Evolutionary conservation across 1,140 invertebrate genomes (phyloP).

Genomic region (Caerostris extrusa): DNA sequence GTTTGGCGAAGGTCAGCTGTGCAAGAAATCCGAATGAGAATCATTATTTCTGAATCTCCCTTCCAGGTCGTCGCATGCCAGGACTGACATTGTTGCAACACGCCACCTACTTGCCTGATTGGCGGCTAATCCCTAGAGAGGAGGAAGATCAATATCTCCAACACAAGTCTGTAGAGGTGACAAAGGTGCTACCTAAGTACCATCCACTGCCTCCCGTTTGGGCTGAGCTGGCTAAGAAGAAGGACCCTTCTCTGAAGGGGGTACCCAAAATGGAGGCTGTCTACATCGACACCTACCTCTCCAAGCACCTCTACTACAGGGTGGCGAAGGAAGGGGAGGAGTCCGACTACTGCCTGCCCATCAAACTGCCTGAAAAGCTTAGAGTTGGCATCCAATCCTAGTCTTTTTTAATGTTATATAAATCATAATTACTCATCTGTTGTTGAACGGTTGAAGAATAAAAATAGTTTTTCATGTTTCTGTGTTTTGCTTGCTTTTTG

Average conservation of each 20-base stretch:
- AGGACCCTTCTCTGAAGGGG: not conserved
- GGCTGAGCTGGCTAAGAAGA: not conserved
- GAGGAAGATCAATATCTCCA: conserved; percentile 58
- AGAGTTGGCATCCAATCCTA: conserved; percentile 1
- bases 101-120: conserved; percentile 58
- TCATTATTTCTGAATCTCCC: not conserved
- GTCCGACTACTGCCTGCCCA: conserved; percentile 43
- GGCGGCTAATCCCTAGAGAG: conserved; percentile 47
- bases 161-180: not conserved
- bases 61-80: conserved; percentile 48
- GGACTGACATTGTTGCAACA: conserved; percentile 1
- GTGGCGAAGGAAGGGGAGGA: conserved; percentile 33
- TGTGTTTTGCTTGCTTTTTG: no score
- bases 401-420: not conserved
- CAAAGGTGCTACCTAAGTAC: conserved; percentile 33
- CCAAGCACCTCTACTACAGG: conserved; percentile 22
- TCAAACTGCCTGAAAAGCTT: conserved; percentile 51
- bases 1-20: no score
- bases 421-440: no score
- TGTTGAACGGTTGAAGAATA: no score
- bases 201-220: conserved; percentile 49
- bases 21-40: no score
- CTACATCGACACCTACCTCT: conserved; percentile 9
- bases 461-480: no score
- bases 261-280: conserved; percentile 55